These are phyloP conservation scores for Thinocorus orbignyianus DNA, from an alignment of 2,113 vertebrate species.

Conservation along the genomic window DNA sequence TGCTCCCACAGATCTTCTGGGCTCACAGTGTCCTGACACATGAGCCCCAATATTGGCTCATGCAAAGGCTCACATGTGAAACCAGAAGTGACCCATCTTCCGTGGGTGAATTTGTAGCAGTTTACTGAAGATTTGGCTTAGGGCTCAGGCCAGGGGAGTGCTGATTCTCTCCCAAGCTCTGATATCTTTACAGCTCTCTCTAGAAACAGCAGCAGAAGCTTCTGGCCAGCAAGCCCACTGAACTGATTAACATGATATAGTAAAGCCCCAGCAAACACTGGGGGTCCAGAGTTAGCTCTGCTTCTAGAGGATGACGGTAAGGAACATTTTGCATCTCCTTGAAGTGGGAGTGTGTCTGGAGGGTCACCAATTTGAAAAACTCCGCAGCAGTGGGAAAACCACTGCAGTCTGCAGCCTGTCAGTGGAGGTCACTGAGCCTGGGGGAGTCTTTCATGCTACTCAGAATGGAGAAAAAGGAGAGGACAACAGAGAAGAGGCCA, in stretches of 20 bases:
- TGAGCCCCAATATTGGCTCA: rapidly evolving
- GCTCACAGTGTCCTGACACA: rapidly evolving
- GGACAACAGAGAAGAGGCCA: background rate
- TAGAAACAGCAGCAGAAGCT: background rate
- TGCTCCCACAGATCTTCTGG: background rate
- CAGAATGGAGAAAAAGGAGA: background rate
- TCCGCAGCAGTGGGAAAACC: background rate
- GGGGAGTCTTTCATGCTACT: background rate
- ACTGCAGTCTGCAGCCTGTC: background rate
- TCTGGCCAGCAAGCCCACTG: background rate
- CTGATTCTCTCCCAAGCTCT: background rate
- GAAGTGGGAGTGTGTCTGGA: background rate
- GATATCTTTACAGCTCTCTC: background rate
- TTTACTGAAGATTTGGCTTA: background rate
- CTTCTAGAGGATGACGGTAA: background rate
- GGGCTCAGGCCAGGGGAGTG: background rate
- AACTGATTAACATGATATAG: background rate
- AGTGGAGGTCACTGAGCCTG: background rate
- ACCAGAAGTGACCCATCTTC: background rate
- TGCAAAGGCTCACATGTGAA: rapidly evolving
- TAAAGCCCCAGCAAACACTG: background rate
- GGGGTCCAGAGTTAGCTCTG: background rate
- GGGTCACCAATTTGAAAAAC: background rate
- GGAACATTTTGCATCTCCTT: background rate
- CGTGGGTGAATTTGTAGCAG: background rate